A percentile compares a stretch with the other conserved stretches of the same genome.
phyloP scores from a whole-genome alignment of 2,113 vertebrate species.

The Crotalus horridus region DNA sequence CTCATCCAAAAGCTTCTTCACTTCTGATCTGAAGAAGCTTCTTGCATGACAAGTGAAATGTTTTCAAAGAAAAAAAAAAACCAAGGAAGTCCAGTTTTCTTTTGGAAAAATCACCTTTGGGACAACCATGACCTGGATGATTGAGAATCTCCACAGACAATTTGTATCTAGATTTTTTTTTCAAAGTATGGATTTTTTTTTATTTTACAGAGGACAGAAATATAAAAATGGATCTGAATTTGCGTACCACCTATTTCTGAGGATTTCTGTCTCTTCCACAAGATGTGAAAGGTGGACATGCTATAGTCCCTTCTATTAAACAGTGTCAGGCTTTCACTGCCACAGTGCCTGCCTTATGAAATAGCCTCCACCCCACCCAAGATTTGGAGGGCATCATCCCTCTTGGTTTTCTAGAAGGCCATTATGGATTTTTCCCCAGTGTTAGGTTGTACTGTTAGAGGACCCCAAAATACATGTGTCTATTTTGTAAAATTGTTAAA shows the following conservation, averaged over 20 bases:
- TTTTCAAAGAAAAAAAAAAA: neutral
- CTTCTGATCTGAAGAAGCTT: neutral
- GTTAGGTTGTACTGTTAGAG: neutral
- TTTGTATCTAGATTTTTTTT: neutral
- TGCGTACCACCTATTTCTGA: neutral
- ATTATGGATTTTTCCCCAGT: neutral
- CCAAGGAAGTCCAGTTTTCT: neutral
- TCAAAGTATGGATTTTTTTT: neutral
- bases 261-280: neutral
- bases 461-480: neutral
- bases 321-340: neutral
- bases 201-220: neutral
- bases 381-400: neutral
- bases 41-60: neutral
- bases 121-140: neutral
- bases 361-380: neutral
- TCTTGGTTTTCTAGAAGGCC: neutral
- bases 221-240: neutral
- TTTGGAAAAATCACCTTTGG: neutral
- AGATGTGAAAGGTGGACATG: neutral
- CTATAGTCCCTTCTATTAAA: neutral
- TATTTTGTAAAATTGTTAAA: neutral
- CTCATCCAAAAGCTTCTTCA: neutral
- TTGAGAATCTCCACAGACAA: neutral
- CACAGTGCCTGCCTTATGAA: neutral